Percentiles rank a stretch among this genome's conserved stretches.
Conservation (phyloP, 2,888 invertebrate species). For the Cephus spinipes region DNA sequence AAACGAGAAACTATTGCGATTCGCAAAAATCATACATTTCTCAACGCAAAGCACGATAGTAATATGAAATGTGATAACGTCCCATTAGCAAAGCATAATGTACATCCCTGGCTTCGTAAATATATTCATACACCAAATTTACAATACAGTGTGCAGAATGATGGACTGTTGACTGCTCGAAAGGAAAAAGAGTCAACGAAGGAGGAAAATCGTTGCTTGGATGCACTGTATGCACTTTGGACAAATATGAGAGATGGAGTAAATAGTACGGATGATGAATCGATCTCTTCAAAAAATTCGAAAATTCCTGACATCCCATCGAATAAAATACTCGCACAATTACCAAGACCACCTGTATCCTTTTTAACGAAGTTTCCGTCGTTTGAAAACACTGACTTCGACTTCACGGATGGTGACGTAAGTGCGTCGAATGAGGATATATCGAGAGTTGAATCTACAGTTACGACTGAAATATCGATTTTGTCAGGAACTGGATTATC, state of each 20-base stretch:
- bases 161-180: constrained; percentile 1
- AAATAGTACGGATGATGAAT: constrained; percentile 15
- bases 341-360: not conserved
- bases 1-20: not conserved
- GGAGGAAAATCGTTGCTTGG: not conserved
- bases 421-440: not conserved
- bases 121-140: not conserved
- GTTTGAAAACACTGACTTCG: not conserved
- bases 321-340: not conserved
- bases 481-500: not conserved
- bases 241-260: constrained; percentile 5
- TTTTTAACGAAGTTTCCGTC: not conserved
- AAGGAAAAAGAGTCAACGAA: not conserved
- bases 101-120: not conserved
- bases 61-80: not conserved
- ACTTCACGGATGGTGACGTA: not conserved
- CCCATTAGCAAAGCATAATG: not conserved
- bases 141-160: not conserved
- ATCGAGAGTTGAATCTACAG: not conserved
- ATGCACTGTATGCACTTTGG: constrained; percentile 13
- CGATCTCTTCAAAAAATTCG: constrained; percentile 9
- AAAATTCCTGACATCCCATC: not conserved
- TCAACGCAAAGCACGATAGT: not conserved
- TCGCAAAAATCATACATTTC: not conserved
- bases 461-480: not conserved